phyloP scores from a whole-genome alignment of 2,888 invertebrate species.

The Dorcus hopei region DNA sequence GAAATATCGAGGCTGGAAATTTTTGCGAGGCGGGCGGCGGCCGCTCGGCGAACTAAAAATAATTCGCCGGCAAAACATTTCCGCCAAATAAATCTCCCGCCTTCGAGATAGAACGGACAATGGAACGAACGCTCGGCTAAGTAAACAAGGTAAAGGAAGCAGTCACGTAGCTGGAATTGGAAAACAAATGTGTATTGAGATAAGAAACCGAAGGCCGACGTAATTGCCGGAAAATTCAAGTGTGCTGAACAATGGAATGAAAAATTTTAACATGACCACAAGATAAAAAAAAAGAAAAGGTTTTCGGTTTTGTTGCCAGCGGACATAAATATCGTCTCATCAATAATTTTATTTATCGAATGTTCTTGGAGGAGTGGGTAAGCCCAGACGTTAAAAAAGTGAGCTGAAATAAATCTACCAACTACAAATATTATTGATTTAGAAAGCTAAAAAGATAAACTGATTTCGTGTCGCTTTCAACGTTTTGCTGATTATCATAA shows the following conservation, averaged over 20 bases:
- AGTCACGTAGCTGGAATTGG: constrained; percentile 20
- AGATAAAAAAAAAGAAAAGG: constrained; percentile 4
- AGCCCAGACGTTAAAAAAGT: no score
- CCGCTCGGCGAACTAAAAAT: constrained; percentile 10
- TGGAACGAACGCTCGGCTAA: constrained; percentile 4
- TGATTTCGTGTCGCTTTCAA: no score
- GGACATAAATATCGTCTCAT: no score
- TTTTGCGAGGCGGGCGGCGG: background rate
- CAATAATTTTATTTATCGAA: no score
- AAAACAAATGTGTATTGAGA: constrained; percentile 21
- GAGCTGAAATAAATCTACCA: no score
- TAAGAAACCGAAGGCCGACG: constrained; percentile 14
- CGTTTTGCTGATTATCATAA: no score
- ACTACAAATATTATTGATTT: no score
- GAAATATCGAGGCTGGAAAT: background rate
- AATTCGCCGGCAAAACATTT: constrained; percentile 7
- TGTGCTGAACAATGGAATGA: constrained; percentile 9
- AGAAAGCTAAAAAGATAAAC: no score
- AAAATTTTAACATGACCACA: constrained; percentile 1
- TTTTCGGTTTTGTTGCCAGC: background rate
- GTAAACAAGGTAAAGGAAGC: constrained; percentile 15
- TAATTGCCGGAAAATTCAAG: constrained; percentile 19
- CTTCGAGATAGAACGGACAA: constrained; percentile 9
- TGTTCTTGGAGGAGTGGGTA: no score
- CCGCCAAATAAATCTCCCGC: background rate